Evolutionary conservation across 2,888 invertebrate species (phyloP).

Genomic region (Rhogogaster chlorosoma): DNA sequence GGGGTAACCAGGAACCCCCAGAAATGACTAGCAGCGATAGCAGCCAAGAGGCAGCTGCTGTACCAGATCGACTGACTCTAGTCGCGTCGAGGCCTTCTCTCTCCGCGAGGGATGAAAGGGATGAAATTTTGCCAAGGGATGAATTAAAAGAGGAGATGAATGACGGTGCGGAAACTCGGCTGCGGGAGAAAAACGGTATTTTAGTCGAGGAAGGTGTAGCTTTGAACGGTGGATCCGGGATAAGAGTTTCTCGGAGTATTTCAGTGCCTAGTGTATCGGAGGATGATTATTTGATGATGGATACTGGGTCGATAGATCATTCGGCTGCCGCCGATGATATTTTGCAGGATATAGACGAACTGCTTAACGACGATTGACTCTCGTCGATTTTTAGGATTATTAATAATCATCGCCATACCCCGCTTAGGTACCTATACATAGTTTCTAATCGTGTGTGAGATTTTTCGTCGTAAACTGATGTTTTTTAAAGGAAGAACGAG

Average conservation of each 20-base stretch:
- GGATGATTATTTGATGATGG: conserved; percentile 66
- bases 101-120: conserved; percentile 6
- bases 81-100: conserved; percentile 17
- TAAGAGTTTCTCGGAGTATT: conserved; percentile 17
- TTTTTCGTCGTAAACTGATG: background rate
- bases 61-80: conserved; percentile 32
- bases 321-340: conserved; percentile 66
- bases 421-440: conserved; percentile 23
- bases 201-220: background rate
- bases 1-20: conserved; percentile 13
- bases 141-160: background rate
- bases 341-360: conserved; percentile 72
- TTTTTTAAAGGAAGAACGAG: background rate
- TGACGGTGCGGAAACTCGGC: background rate
- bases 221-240: conserved; percentile 7
- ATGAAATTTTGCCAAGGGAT: background rate
- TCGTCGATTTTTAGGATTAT: conserved; percentile 14
- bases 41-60: conserved; percentile 35
- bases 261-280: conserved; percentile 60
- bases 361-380: conserved; percentile 66
- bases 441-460: background rate
- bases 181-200: background rate
- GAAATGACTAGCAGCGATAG: conserved; percentile 35
- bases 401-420: background rate
- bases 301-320: conserved; percentile 61